Percentiles rank a stretch among this genome's conserved stretches.
Conservation (phyloP, 2,113 vertebrate species). For the Neotoma lepida region DNA sequence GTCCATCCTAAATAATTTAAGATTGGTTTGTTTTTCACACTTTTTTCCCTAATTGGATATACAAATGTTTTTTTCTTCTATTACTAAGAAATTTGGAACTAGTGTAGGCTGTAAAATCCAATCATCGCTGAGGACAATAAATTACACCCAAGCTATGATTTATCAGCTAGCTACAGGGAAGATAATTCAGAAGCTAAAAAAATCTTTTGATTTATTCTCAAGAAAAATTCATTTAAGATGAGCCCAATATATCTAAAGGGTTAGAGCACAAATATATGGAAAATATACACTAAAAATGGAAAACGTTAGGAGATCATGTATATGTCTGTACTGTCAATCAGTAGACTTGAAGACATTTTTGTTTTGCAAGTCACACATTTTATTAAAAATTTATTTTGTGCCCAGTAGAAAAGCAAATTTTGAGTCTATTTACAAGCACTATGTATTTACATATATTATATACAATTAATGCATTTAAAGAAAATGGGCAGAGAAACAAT, state of each 20-base stretch:
- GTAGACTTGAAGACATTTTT: constrained; percentile 74
- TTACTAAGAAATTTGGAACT: not conserved
- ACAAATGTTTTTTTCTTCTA: not conserved
- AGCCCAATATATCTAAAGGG: constrained; percentile 32
- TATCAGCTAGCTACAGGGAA: constrained; percentile 20
- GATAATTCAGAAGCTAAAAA: constrained; percentile 35
- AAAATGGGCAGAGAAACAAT: constrained; percentile 81
- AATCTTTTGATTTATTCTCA: constrained; percentile 53
- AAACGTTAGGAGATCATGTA: constrained; percentile 24
- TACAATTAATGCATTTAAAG: constrained; percentile 86
- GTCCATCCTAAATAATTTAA: constrained; percentile 36
- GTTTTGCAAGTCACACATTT: constrained; percentile 83
- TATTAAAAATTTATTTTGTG: constrained; percentile 88
- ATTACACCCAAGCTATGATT: not conserved
- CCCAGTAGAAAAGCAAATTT: constrained; percentile 86
- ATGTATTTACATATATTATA: constrained; percentile 89
- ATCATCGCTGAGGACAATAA: not conserved
- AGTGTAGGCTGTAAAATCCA: constrained; percentile 6
- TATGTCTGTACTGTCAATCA: constrained; percentile 62
- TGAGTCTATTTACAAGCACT: constrained; percentile 88
- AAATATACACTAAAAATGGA: constrained; percentile 39
- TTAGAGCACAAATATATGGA: not conserved
- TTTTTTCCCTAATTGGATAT: constrained; percentile 25
- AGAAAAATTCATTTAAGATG: constrained; percentile 52
- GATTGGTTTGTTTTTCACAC: not conserved